A percentile compares a stretch with the other conserved stretches of the same genome.
Conservation (phyloP, 2,113 vertebrate species). For the Mionectes macconnelli region DNA sequence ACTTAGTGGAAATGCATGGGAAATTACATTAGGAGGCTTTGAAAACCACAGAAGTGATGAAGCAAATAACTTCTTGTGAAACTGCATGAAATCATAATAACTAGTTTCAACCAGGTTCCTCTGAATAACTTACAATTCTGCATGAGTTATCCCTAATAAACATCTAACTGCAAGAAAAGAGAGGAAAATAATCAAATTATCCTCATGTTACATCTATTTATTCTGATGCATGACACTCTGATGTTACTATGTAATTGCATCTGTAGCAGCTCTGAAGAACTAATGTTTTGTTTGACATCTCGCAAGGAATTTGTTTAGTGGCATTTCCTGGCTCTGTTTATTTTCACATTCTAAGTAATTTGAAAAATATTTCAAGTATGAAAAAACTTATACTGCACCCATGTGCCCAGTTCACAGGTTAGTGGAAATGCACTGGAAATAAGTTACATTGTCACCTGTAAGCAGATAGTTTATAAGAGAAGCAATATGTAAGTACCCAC, state of each 20-base stretch:
- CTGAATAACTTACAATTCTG: neutral
- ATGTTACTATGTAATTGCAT: neutral
- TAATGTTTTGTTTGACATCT: neutral
- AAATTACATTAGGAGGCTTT: constrained; percentile 18
- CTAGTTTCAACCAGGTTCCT: constrained; percentile 14
- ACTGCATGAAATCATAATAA: constrained; percentile 19
- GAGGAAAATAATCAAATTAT: constrained; percentile 21
- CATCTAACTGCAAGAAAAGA: neutral
- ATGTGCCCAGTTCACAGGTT: neutral
- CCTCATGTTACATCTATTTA: neutral
- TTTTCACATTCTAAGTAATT: neutral
- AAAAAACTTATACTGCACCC: neutral
- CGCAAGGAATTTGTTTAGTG: neutral
- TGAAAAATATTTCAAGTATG: neutral
- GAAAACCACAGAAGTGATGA: constrained; percentile 11
- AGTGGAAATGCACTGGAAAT: neutral
- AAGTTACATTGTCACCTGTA: neutral
- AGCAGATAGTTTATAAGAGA: neutral
- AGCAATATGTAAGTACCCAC: neutral
- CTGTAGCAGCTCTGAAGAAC: neutral
- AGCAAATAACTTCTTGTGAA: constrained; percentile 29
- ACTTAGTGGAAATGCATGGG: neutral
- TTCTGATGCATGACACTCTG: neutral
- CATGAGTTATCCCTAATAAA: constrained; percentile 1
- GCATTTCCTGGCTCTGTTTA: neutral